These are phyloP conservation scores for Echiichthys vipera DNA, from an alignment of 2,797 vertebrate genomes.

Conservation along the genomic window DNA sequence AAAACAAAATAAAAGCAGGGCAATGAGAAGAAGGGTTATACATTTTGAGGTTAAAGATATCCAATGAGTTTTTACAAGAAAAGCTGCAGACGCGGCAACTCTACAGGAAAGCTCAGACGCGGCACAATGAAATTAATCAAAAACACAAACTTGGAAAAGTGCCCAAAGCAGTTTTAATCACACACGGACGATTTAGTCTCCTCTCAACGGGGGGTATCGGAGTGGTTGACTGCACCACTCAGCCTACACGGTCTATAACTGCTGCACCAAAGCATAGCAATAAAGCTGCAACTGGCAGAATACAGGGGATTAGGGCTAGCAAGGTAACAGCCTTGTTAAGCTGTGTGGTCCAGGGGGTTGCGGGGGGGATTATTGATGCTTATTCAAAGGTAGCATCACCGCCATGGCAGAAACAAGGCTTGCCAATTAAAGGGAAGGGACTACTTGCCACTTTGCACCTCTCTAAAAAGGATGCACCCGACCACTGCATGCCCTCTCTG, in stretches of 20 bases:
- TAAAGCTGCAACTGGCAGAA: slow-evolving; percentile 65
- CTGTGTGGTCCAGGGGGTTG: slow-evolving; percentile 63
- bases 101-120: slow-evolving; percentile 51
- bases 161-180: slow-evolving; percentile 72
- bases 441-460: slow-evolving; percentile 90
- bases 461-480: slow-evolving; percentile 84
- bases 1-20: background rate
- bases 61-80: slow-evolving; percentile 41
- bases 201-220: slow-evolving; percentile 51
- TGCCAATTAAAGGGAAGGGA: slow-evolving; percentile 72
- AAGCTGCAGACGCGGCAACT: slow-evolving; percentile 68
- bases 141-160: slow-evolving; percentile 70
- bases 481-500: slow-evolving; percentile 82
- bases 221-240: slow-evolving; percentile 35
- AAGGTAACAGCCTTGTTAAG: slow-evolving; percentile 68
- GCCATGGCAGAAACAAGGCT: slow-evolving; percentile 77
- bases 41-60: slow-evolving; percentile 49
- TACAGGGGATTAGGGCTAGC: slow-evolving; percentile 63
- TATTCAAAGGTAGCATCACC: slow-evolving; percentile 82
- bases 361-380: slow-evolving; percentile 74
- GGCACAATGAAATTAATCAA: slow-evolving; percentile 72
- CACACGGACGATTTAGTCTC: slow-evolving; percentile 46
- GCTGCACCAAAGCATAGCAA: slow-evolving; percentile 57
- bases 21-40: slow-evolving; percentile 6
- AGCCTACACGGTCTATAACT: slow-evolving; percentile 29